Percentiles rank a stretch among this genome's conserved stretches.
phyloP scores from a whole-genome alignment of 2,797 vertebrate genomes.

The Sebastes elongatus region DNA sequence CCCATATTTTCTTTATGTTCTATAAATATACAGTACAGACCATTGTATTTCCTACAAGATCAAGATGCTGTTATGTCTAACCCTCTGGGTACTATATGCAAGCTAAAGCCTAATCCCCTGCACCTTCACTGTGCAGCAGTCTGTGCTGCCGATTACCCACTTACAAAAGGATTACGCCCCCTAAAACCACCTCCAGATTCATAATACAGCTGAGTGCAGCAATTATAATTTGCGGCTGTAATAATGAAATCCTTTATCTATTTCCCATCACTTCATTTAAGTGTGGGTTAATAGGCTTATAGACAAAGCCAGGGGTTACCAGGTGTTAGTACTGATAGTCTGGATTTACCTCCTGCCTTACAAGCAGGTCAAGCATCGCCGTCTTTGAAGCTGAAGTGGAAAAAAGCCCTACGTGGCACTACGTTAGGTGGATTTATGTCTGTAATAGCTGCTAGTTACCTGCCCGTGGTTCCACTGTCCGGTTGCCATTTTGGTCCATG shows the following conservation, averaged over 20 bases:
- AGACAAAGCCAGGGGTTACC: slow-evolving; percentile 7
- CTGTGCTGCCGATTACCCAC: slow-evolving; percentile 32
- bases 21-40: neutral
- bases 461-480: slow-evolving; percentile 88
- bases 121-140: neutral
- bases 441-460: slow-evolving; percentile 43
- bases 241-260: slow-evolving; percentile 17
- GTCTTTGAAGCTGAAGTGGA: neutral
- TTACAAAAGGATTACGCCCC: slow-evolving; percentile 54
- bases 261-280: slow-evolving; percentile 11
- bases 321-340: neutral
- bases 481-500: slow-evolving; percentile 89
- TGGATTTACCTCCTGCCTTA: slow-evolving; percentile 2
- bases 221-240: slow-evolving; percentile 6
- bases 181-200: slow-evolving; percentile 22
- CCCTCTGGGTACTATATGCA: neutral
- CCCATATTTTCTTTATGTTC: neutral
- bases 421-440: neutral
- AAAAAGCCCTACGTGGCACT: neutral
- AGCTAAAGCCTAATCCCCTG: slow-evolving; percentile 33
- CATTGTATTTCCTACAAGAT: neutral
- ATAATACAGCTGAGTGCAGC: slow-evolving; percentile 8
- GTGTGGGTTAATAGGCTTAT: slow-evolving; percentile 16
- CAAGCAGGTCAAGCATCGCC: neutral
- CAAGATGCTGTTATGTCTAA: neutral